Evolutionary conservation across 2,113 vertebrate genomes (phyloP).

Genomic region (Corythaixoides concolor): DNA sequence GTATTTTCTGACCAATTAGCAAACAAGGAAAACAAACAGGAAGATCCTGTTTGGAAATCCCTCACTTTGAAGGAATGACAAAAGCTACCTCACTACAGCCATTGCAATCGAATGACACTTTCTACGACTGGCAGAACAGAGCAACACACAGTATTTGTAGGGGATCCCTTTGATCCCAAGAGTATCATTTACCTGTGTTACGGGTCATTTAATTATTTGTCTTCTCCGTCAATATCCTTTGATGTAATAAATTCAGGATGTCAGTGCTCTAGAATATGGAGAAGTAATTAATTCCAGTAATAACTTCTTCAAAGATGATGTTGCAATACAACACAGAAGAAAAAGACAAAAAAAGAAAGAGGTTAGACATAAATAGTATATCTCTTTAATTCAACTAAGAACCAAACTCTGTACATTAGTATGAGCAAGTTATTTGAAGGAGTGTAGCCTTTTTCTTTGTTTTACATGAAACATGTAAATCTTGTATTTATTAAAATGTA

Average conservation of each 20-base stretch:
- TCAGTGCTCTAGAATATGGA: not conserved
- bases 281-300: slow-evolving; percentile 24
- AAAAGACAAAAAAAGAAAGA: not conserved
- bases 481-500: not conserved
- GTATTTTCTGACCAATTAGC: not conserved
- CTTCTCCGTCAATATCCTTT: slow-evolving; percentile 42
- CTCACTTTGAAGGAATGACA: slow-evolving; percentile 39
- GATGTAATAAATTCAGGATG: slow-evolving; percentile 52
- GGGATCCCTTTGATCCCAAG: slow-evolving; percentile 48
- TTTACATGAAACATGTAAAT: not conserved
- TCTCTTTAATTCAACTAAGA: not conserved
- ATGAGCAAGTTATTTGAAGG: not conserved
- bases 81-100: not conserved
- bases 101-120: not conserved
- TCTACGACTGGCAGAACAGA: not conserved
- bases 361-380: not conserved
- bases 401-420: not conserved
- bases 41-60: slow-evolving; percentile 45
- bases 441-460: not conserved
- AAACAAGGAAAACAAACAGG: slow-evolving; percentile 54
- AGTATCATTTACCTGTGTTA: slow-evolving; percentile 46
- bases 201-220: slow-evolving; percentile 59
- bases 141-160: not conserved
- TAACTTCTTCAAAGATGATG: not conserved
- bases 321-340: not conserved